phyloP scores from a whole-genome alignment of 2,797 vertebrate genomes.

The Danio aesculapii region DNA sequence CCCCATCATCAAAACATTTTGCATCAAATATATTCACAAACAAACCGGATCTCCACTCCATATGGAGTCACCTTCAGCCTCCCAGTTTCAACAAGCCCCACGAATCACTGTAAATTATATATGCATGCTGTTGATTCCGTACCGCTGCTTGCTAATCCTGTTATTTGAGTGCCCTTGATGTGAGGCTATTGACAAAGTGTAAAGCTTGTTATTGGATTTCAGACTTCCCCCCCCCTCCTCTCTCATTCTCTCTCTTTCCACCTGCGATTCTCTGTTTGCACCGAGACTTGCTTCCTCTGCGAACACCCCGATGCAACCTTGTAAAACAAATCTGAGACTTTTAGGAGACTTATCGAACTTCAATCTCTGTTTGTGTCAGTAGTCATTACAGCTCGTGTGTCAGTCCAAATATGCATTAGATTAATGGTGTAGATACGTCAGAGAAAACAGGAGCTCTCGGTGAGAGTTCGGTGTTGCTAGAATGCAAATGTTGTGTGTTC shows the following conservation, averaged over 20 bases:
- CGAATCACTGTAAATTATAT: conserved; percentile 61
- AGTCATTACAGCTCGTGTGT: conserved; percentile 12
- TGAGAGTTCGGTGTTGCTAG: conserved; percentile 1
- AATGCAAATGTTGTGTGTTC: background rate
- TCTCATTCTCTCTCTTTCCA: background rate
- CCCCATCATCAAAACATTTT: too few species aligned
- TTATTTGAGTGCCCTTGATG: conserved; percentile 66
- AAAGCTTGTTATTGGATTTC: conserved; percentile 62
- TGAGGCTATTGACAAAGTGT: conserved; percentile 63
- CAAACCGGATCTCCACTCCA: conserved; percentile 37
- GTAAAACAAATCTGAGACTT: conserved; percentile 51
- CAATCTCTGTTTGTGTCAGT: conserved; percentile 37
- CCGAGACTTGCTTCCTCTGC: conserved; percentile 36
- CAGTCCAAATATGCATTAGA: conserved; percentile 45
- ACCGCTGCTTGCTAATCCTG: conserved; percentile 64
- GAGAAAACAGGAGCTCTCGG: conserved; percentile 10
- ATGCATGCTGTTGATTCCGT: conserved; percentile 64
- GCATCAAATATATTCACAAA: conserved; percentile 50
- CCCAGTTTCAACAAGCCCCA: conserved; percentile 46
- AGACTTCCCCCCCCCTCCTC: background rate
- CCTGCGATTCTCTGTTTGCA: conserved; percentile 45
- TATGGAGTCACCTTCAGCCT: conserved; percentile 65
- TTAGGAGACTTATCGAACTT: conserved; percentile 43
- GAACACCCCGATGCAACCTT: conserved; percentile 37
- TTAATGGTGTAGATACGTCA: conserved; percentile 34